phyloP scores from a whole-genome alignment of 2,113 vertebrate genomes.

The Hyla sarda region DNA sequence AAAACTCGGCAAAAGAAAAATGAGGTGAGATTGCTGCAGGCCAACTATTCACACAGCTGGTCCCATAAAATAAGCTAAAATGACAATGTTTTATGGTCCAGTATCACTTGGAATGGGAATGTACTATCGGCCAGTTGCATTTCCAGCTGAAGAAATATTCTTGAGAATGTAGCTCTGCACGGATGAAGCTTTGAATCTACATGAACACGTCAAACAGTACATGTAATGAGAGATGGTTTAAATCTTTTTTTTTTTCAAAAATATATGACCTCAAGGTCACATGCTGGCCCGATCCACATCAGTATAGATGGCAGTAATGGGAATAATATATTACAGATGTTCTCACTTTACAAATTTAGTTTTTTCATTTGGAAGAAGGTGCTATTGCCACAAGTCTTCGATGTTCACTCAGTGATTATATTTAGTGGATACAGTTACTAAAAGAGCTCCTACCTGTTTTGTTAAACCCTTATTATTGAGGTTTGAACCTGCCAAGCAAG shows the following conservation, averaged over 20 bases:
- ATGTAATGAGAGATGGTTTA: neutral
- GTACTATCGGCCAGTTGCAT: conserved; percentile 20
- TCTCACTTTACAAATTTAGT: neutral
- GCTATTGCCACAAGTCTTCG: neutral
- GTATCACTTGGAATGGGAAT: conserved; percentile 34
- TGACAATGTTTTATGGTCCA: conserved; percentile 33
- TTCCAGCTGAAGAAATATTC: conserved; percentile 24
- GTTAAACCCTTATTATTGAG: too few species aligned
- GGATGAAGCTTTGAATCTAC: neutral
- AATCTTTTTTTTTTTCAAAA: neutral
- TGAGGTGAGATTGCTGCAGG: conserved; percentile 33
- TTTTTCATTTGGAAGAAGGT: neutral
- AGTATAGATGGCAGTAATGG: neutral
- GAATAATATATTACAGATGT: neutral
- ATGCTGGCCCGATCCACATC: neutral
- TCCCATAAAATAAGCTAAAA: conserved; percentile 32
- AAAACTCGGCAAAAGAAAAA: conserved; percentile 31
- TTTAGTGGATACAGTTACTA: neutral
- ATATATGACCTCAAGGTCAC: neutral
- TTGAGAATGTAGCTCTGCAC: neutral
- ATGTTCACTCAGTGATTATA: neutral
- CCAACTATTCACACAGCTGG: conserved; percentile 32
- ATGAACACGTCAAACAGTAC: neutral
- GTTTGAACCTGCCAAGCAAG: too few species aligned
- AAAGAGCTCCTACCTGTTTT: neutral